phyloP scores from a whole-genome alignment of 2,797 vertebrate genomes.

The Lemur catta region DNA sequence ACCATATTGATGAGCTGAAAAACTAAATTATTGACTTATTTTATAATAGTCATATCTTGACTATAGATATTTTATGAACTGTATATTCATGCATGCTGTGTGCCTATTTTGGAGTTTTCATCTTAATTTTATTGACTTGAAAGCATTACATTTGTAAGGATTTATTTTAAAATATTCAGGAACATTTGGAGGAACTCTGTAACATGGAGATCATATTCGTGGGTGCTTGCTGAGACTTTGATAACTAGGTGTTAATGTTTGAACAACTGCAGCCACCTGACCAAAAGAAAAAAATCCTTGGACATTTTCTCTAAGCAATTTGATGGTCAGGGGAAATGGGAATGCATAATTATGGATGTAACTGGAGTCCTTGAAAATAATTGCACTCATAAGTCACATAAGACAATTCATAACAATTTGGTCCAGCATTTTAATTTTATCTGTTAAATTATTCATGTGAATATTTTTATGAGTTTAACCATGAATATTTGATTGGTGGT shows the following conservation, averaged over 20 bases:
- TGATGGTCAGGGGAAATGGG: constrained; percentile 38
- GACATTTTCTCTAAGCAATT: not conserved
- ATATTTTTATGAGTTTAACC: constrained; percentile 67
- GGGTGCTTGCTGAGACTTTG: not conserved
- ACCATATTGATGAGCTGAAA: not conserved
- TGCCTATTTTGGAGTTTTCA: not conserved
- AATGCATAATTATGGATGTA: constrained; percentile 64
- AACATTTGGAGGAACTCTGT: not conserved
- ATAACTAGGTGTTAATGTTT: not conserved
- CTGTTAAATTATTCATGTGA: constrained; percentile 81
- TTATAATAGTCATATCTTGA: not conserved
- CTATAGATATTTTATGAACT: not conserved
- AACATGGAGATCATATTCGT: not conserved
- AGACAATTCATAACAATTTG: constrained; percentile 72
- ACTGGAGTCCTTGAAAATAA: constrained; percentile 74
- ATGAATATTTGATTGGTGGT: constrained; percentile 69
- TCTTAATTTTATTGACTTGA: not conserved
- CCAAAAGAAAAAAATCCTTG: not conserved
- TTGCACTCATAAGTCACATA: constrained; percentile 77
- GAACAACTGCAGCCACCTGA: not conserved
- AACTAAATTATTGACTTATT: not conserved
- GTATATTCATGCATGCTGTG: not conserved
- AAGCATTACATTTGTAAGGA: not conserved
- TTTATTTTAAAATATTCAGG: not conserved
- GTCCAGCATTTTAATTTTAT: constrained; percentile 78